A percentile compares a stretch with the other conserved stretches of the same genome.
Evolutionary conservation across 1,140 invertebrate species (phyloP).

Genomic region (Spodoptera litura): DNA sequence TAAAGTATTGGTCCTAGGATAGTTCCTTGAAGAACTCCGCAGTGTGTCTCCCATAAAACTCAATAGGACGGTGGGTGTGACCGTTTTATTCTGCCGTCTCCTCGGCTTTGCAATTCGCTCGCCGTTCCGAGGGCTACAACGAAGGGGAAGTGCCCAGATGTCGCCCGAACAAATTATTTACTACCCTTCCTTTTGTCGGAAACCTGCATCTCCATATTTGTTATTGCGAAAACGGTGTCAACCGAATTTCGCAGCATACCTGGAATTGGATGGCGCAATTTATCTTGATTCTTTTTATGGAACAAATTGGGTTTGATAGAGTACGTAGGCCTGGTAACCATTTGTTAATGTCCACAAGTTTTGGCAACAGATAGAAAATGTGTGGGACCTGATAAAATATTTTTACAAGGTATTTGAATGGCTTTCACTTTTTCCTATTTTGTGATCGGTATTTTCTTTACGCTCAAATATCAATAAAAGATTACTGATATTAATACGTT

Average conservation of each 20-base stretch:
- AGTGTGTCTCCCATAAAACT: conserved; percentile 60
- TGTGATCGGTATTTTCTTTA: not conserved
- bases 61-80: conserved; percentile 68
- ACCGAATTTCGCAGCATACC: conserved; percentile 45
- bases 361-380: conserved; percentile 29
- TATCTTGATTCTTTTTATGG: conserved; percentile 46
- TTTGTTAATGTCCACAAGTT: conserved; percentile 34
- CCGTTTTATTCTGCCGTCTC: conserved; percentile 65
- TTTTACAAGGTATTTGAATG: not conserved
- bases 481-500: not conserved
- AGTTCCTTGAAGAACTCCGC: conserved; percentile 23
- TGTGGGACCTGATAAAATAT: not conserved
- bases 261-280: conserved; percentile 40
- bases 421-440: not conserved
- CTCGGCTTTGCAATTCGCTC: conserved; percentile 55
- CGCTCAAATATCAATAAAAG: not conserved
- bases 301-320: conserved; percentile 46
- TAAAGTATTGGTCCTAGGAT: not conserved
- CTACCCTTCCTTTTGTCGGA: conserved; percentile 66
- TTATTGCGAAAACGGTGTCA: conserved; percentile 51
- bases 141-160: conserved; percentile 76
- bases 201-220: conserved; percentile 57
- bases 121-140: conserved; percentile 58
- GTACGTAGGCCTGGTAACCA: conserved; percentile 34
- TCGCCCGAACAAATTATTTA: conserved; percentile 73